These are phyloP conservation scores for Platyura marginata DNA, from an alignment of 1,140 invertebrate species.

Conservation along the genomic window DNA sequence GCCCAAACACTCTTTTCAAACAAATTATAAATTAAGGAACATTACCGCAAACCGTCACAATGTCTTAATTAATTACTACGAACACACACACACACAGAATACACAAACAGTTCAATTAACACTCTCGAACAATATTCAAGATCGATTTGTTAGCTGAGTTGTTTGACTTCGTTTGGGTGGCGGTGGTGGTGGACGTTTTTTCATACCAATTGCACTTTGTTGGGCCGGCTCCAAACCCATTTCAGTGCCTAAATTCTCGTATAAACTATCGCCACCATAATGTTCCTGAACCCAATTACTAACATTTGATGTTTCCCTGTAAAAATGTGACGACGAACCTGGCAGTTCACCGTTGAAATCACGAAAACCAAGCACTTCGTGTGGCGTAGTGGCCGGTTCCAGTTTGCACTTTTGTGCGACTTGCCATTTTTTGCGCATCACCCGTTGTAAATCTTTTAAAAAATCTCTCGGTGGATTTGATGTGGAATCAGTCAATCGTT, in stretches of 20 bases:
- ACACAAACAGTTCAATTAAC: no score
- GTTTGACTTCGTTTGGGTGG: slow-evolving; percentile 61
- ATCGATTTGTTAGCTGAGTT: slow-evolving; percentile 41
- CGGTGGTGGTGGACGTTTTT: slow-evolving; percentile 50
- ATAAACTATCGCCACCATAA: slow-evolving; percentile 36
- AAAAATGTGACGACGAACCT: slow-evolving; percentile 25
- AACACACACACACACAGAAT: no score
- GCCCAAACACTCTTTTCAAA: no score
- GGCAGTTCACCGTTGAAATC: slow-evolving; percentile 31
- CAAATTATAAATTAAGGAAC: no score
- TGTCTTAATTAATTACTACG: no score
- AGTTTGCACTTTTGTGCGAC: slow-evolving; percentile 79
- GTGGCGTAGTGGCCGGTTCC: slow-evolving; percentile 66
- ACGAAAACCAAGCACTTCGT: slow-evolving; percentile 77
- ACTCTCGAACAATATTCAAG: no score
- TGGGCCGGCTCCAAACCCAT: slow-evolving; percentile 5
- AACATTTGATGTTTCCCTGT: slow-evolving; percentile 64
- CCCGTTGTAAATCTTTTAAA: slow-evolving; percentile 68
- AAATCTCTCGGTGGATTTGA: slow-evolving; percentile 67
- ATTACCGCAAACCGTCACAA: no score
- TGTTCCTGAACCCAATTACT: slow-evolving; percentile 82
- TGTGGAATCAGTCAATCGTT: slow-evolving; percentile 46
- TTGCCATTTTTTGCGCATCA: slow-evolving; percentile 89
- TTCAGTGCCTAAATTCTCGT: slow-evolving; percentile 17
- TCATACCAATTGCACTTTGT: slow-evolving; percentile 16